Conservation (phyloP, 2,113 vertebrate genomes). For the Trichomycterus rosablanca region DNA sequence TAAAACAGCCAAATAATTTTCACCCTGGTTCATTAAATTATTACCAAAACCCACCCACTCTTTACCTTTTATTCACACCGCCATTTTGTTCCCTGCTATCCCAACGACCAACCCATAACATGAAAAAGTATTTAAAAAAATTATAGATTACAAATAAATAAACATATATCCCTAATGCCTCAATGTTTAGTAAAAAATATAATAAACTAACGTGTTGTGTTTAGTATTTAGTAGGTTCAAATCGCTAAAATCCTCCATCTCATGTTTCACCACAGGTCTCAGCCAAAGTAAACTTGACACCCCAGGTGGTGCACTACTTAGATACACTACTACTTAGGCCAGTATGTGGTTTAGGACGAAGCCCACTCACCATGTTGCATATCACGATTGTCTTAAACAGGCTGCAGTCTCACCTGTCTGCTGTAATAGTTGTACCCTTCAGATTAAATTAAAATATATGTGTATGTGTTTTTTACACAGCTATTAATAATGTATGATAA, state of each 20-base stretch:
- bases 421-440: too few relatives aligned
- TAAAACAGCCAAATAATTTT: too few relatives aligned
- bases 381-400: too few relatives aligned
- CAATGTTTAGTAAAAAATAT: neutral
- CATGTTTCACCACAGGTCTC: neutral
- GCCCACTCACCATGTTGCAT: neutral
- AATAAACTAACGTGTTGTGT: too few relatives aligned
- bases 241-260: constrained; percentile 25
- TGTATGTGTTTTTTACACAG: too few relatives aligned
- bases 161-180: too few relatives aligned
- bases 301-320: constrained; percentile 1
- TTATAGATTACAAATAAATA: neutral
- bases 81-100: constrained; percentile 27
- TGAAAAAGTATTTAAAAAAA: neutral
- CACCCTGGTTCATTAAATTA: too few relatives aligned
- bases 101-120: neutral
- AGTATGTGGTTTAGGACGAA: neutral
- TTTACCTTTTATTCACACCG: neutral
- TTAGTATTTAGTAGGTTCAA: too few relatives aligned
- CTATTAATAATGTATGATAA: too few relatives aligned
- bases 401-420: neutral
- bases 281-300: neutral
- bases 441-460: too few relatives aligned
- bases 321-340: neutral
- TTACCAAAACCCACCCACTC: neutral